phyloP scores from a whole-genome alignment of 2,888 invertebrate genomes.

The Ophion costatus region DNA sequence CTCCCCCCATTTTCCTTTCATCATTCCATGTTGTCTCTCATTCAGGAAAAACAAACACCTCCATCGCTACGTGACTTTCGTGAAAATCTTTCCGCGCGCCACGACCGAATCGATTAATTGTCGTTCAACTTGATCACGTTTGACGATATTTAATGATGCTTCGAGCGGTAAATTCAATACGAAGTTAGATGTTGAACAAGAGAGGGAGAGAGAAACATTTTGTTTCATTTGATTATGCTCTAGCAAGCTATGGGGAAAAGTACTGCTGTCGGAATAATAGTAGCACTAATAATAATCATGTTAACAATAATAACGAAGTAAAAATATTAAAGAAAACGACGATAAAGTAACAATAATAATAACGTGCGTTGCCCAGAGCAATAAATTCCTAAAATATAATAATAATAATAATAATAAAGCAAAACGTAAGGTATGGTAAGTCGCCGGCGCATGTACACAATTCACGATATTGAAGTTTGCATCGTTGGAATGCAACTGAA shows the following conservation, averaged over 20 bases:
- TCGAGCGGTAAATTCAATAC: constrained; percentile 6
- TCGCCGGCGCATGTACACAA: no score
- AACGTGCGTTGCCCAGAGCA: background rate
- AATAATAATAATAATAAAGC: background rate
- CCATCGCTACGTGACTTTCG: constrained; percentile 36
- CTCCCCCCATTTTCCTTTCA: background rate
- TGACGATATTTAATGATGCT: constrained; percentile 31
- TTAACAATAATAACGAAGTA: background rate
- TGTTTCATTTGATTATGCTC: background rate
- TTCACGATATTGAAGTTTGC: no score
- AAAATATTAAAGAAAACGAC: background rate
- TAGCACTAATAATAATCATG: no score
- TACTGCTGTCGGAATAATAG: background rate
- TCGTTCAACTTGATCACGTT: constrained; percentile 33
- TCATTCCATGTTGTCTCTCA: constrained; percentile 42
- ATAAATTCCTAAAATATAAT: background rate
- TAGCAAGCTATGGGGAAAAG: background rate
- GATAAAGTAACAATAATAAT: background rate
- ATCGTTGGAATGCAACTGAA: no score
- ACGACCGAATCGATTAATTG: constrained; percentile 16
- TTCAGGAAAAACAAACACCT: constrained; percentile 47
- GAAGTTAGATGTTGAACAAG: background rate
- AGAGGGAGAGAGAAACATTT: background rate
- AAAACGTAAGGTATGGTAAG: background rate
- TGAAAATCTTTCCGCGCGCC: background rate